These are phyloP conservation scores for Mya arenaria DNA, from an alignment of 1,140 invertebrate species.

Conservation along the genomic window DNA sequence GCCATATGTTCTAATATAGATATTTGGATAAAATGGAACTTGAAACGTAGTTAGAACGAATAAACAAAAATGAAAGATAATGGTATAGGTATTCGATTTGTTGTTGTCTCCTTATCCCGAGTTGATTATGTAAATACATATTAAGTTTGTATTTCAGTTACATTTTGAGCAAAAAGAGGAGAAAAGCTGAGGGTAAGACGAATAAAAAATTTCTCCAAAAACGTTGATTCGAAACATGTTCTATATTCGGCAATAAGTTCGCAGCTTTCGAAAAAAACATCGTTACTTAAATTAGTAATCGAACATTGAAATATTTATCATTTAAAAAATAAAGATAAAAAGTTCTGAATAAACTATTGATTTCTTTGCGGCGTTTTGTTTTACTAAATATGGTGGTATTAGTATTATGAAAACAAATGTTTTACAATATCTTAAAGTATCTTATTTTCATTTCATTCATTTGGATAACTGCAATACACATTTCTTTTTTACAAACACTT, in stretches of 20 bases:
- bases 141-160: constrained; percentile 36
- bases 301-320: neutral
- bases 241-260: neutral
- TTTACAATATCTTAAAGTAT: too few relatives aligned
- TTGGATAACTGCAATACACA: too few relatives aligned
- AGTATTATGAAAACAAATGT: too few relatives aligned
- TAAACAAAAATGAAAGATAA: too few relatives aligned
- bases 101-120: too few relatives aligned
- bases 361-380: neutral
- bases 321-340: neutral
- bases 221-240: neutral
- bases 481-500: too few relatives aligned
- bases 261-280: neutral
- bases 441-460: too few relatives aligned
- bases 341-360: neutral
- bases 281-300: neutral
- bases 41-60: too few relatives aligned
- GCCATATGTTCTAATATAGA: too few relatives aligned
- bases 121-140: too few relatives aligned
- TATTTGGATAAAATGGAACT: too few relatives aligned
- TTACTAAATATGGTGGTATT: neutral
- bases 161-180: constrained; percentile 20
- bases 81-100: too few relatives aligned
- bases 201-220: neutral
- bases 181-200: constrained; percentile 38